A percentile compares a stretch with the other conserved stretches of the same genome.
phyloP scores from a whole-genome alignment of 2,888 invertebrate genomes.

The Ochlodes sylvanus region DNA sequence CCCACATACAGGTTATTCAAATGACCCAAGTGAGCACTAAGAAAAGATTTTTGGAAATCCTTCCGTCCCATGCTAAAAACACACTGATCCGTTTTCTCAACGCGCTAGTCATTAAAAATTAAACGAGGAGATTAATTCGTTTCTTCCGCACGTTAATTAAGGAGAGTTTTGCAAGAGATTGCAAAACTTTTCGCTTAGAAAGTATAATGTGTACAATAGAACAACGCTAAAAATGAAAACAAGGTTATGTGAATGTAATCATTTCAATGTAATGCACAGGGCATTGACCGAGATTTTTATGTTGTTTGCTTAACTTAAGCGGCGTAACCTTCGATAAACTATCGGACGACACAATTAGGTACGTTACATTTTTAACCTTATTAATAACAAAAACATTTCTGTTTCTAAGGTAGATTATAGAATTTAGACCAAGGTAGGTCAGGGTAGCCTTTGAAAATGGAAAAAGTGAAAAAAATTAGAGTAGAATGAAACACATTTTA shows the following conservation, averaged over 20 bases:
- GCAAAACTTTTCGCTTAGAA: conserved; percentile 36
- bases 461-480: too few species aligned
- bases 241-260: conserved; percentile 36
- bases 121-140: conserved; percentile 11
- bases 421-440: too few species aligned
- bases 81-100: too few species aligned
- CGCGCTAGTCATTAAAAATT: too few species aligned
- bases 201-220: conserved; percentile 23
- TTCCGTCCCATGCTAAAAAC: too few species aligned
- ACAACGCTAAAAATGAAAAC: conserved; percentile 21
- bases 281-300: conserved; percentile 36
- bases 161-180: conserved; percentile 27
- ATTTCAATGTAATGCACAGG: conserved; percentile 21
- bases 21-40: too few species aligned
- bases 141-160: conserved; percentile 31
- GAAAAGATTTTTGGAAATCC: too few species aligned
- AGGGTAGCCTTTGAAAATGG: too few species aligned
- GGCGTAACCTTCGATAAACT: conserved; percentile 33
- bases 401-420: too few species aligned
- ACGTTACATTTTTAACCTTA: conserved; percentile 6
- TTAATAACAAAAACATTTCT: background rate
- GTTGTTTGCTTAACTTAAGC: conserved; percentile 32
- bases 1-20: too few species aligned
- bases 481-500: too few species aligned
- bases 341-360: background rate